These are phyloP conservation scores for Aricia artaxerxes DNA, from an alignment of 2,888 invertebrate genomes.

Conservation along the genomic window DNA sequence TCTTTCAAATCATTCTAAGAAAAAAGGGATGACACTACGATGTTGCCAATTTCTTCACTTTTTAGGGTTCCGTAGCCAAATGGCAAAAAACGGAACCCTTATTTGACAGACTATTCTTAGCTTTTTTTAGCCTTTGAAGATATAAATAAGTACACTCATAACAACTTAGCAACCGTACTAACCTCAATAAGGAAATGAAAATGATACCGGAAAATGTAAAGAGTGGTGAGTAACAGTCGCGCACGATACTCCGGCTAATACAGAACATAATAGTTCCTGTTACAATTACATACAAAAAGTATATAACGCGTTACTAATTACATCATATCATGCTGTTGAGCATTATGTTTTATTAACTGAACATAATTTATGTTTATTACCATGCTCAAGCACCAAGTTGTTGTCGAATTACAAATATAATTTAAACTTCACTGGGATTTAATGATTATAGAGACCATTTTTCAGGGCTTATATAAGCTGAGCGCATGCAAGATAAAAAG, in stretches of 20 bases:
- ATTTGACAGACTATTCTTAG: no score
- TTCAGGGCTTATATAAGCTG: background rate
- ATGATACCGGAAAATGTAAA: slow-evolving; percentile 21
- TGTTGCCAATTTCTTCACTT: no score
- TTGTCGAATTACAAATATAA: background rate
- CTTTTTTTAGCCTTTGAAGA: no score
- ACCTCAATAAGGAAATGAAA: slow-evolving; percentile 27
- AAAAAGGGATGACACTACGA: no score
- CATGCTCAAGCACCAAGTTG: background rate
- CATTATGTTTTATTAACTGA: background rate
- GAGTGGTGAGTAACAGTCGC: slow-evolving; percentile 5
- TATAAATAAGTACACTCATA: background rate
- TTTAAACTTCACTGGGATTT: no score
- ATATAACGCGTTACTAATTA: background rate
- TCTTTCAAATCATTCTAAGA: no score
- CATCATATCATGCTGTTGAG: background rate
- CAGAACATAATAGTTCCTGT: slow-evolving; percentile 8
- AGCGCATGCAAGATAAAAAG: background rate
- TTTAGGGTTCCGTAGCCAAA: no score
- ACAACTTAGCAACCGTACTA: background rate
- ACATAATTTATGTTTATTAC: background rate
- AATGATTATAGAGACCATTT: background rate
- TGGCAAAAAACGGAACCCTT: no score
- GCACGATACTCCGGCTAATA: slow-evolving; percentile 17
- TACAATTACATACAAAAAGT: background rate